These are phyloP conservation scores for Glaucomys volans DNA, from an alignment of 2,113 vertebrate species.

Conservation along the genomic window DNA sequence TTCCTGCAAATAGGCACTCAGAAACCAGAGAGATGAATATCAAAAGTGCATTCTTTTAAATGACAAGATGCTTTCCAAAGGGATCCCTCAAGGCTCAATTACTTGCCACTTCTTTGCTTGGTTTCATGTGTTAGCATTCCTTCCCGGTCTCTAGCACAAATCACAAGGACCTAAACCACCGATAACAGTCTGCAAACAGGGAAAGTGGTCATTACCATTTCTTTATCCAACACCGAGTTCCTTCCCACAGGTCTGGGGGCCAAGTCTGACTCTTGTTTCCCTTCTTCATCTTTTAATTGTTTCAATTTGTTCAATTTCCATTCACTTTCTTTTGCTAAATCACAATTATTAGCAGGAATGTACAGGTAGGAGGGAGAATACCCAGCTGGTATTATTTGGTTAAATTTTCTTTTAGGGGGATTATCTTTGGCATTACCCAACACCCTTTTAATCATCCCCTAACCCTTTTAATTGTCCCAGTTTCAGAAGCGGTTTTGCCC, in stretches of 20 bases:
- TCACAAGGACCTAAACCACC: slow-evolving; percentile 71
- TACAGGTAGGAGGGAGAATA: slow-evolving; percentile 64
- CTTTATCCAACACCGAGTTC: slow-evolving; percentile 71
- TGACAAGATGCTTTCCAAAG: slow-evolving; percentile 64
- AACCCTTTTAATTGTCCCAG: fast-evolving
- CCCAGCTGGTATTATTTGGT: slow-evolving; percentile 38
- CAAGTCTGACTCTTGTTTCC: slow-evolving; percentile 65
- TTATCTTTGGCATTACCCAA: slow-evolving; percentile 30
- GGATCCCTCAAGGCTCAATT: slow-evolving; percentile 84
- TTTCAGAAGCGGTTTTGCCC: slow-evolving; percentile 14
- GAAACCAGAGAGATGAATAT: slow-evolving; percentile 79
- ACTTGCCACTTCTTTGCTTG: slow-evolving; percentile 81
- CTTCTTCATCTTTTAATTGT: slow-evolving; percentile 77
- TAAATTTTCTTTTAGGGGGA: slow-evolving; percentile 19
- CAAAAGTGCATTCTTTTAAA: slow-evolving; percentile 75
- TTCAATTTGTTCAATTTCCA: slow-evolving; percentile 74
- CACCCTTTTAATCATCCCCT: not conserved
- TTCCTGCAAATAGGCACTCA: slow-evolving; percentile 77
- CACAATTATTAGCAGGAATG: slow-evolving; percentile 63
- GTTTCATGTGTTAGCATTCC: slow-evolving; percentile 82
- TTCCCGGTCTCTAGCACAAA: slow-evolving; percentile 67
- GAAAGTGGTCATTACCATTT: slow-evolving; percentile 73
- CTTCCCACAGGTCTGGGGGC: slow-evolving; percentile 64
- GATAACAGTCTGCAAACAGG: slow-evolving; percentile 79
- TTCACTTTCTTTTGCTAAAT: slow-evolving; percentile 73